A percentile compares a stretch with the other conserved stretches of the same genome.
phyloP scores from a whole-genome alignment of 2,797 vertebrate genomes.

The Taeniopygia guttata region DNA sequence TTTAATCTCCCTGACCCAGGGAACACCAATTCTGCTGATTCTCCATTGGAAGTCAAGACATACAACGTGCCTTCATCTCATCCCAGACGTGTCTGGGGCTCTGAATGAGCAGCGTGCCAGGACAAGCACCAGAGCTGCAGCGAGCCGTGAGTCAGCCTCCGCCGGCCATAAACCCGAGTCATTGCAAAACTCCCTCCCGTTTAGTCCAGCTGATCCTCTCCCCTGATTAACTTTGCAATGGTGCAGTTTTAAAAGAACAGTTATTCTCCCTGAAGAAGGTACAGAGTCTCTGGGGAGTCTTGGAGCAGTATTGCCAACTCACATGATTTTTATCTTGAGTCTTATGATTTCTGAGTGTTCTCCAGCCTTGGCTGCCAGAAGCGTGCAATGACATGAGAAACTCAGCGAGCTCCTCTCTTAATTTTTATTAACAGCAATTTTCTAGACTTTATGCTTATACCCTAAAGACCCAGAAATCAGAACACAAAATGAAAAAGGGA shows the following conservation, averaged over 20 bases:
- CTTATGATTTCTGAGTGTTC: neutral
- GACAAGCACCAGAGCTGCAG: neutral
- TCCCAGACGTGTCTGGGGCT: neutral
- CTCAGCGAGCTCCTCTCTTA: neutral
- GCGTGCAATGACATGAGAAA: constrained; percentile 4
- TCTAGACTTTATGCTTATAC: constrained; percentile 23
- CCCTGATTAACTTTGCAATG: neutral
- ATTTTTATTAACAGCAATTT: constrained; percentile 30
- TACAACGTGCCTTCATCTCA: neutral
- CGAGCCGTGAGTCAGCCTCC: neutral
- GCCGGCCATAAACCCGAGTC: neutral
- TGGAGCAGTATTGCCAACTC: neutral
- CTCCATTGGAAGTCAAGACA: neutral
- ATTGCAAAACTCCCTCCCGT: constrained; percentile 3
- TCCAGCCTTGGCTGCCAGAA: constrained; percentile 18
- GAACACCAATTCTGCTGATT: neutral
- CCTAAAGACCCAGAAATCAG: constrained; percentile 43
- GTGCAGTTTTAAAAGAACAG: neutral
- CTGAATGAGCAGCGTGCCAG: neutral
- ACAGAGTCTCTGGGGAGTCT: neutral
- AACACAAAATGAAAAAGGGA: neutral
- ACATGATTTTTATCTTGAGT: constrained; percentile 31
- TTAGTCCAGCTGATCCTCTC: neutral
- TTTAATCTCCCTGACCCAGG: neutral
- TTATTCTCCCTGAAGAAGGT: neutral